These are phyloP conservation scores for Bradysia coprophila DNA, from an alignment of 1,140 invertebrate species.

Conservation along the genomic window DNA sequence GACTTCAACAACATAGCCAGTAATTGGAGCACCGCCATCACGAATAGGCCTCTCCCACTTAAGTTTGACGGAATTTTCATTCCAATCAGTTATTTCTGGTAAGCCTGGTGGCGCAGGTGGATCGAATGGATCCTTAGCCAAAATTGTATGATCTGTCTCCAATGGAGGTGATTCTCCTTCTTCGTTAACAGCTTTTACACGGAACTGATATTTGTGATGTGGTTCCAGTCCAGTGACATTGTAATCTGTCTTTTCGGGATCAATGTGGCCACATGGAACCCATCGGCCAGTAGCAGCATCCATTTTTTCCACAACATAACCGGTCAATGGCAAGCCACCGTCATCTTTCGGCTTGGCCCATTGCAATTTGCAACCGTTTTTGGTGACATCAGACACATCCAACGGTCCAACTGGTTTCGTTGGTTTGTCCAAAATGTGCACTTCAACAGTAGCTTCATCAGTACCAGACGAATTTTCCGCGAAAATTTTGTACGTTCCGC, in stretches of 20 bases:
- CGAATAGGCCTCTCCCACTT: constrained; percentile 91
- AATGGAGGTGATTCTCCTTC: constrained; percentile 89
- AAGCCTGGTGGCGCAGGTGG: constrained; percentile 73
- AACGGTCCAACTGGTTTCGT: constrained; percentile 85
- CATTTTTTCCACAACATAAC: constrained; percentile 87
- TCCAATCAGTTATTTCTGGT: constrained; percentile 85
- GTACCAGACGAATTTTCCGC: constrained; percentile 85
- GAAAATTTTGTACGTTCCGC: constrained; percentile 78
- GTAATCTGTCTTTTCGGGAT: constrained; percentile 70
- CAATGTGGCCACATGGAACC: constrained; percentile 70
- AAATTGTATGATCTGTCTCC: constrained; percentile 64
- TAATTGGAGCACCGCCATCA: constrained; percentile 93
- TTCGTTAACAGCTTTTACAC: constrained; percentile 87
- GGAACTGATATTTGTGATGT: constrained; percentile 85
- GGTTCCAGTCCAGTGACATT: constrained; percentile 78
- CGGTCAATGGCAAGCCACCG: constrained; percentile 77
- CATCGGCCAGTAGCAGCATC: constrained; percentile 72
- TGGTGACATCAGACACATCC: constrained; percentile 81
- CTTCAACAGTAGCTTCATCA: constrained; percentile 87
- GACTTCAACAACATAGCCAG: constrained; percentile 72
- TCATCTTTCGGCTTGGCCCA: constrained; percentile 95
- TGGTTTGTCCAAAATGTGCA: constrained; percentile 85
- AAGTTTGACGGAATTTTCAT: constrained; percentile 79
- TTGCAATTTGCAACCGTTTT: constrained; percentile 84
- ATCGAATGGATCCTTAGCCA: constrained; percentile 95